Conservation (phyloP, 2,113 vertebrate species). For the Propithecus coquereli region DNA sequence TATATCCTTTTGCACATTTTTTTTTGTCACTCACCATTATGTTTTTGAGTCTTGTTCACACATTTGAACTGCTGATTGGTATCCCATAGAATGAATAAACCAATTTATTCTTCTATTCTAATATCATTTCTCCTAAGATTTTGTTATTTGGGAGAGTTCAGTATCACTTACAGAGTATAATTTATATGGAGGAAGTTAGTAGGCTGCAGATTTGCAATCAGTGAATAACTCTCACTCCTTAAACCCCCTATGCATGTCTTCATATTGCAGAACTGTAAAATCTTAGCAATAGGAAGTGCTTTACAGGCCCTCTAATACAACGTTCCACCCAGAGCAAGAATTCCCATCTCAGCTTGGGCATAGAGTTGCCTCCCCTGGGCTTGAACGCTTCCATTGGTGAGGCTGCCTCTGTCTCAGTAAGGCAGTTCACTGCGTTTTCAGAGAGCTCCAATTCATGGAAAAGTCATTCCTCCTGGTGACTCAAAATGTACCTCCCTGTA, state of each 20-base stretch:
- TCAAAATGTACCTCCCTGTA: background rate
- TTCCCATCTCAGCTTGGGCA: background rate
- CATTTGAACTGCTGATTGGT: conserved; percentile 22
- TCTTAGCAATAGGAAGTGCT: background rate
- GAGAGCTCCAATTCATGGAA: background rate
- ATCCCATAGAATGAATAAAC: background rate
- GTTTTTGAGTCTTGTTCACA: conserved; percentile 13
- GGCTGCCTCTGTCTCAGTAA: background rate
- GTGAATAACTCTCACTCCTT: background rate
- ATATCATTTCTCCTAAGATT: conserved; percentile 23
- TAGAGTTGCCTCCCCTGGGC: background rate
- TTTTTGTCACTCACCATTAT: background rate
- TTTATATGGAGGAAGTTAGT: background rate
- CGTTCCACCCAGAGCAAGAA: background rate
- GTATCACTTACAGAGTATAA: conserved; percentile 13
- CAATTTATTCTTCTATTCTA: conserved; percentile 3
- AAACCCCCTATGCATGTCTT: background rate
- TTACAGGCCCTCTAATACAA: background rate
- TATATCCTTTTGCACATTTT: background rate
- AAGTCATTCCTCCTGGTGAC: background rate
- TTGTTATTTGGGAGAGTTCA: background rate
- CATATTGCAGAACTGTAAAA: background rate
- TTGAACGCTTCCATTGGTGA: background rate
- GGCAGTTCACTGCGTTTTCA: background rate
- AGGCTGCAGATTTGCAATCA: background rate